Base-by-base conservation (phyloP, 2,797 vertebrate genomes). In the Semotilus atromaculatus region DNA sequence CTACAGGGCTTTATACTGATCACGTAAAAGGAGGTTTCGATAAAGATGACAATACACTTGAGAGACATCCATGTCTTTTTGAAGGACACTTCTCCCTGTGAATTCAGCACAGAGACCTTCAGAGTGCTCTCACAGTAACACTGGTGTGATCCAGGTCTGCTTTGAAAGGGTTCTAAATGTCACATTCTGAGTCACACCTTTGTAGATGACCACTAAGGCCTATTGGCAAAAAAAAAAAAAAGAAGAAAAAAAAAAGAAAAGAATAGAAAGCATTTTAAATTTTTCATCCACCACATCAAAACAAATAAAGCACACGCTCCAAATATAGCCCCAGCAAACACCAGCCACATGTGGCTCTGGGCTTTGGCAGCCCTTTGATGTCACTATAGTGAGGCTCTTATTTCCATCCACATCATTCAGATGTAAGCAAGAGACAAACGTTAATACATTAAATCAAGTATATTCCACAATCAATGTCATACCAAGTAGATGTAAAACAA, bases 261-360 rank as follows among this genome's bases (percentile, higher is more conserved):
- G 86, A 91, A 90, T 85, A 89, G 90, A 93, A 92, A 88, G 89
- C 82, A 81, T 76, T 81, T 90, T 93, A 83, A 89, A 92, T 94
- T 92, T 94, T 94, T 95, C 89, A 95, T 94, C 90, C 86, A 38
- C 13, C 34, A 90, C 92, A 91, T 95, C 93, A 94, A 93, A 91
- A 88, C 75, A 94, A 89, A 91, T 88, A 88, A 77, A 68, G 71
- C 79, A 86, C 80, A 80, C 89, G 90, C 72, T 90, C 92, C 90
- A 93, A 91, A 94, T 92, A 94, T 93, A 93, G 92, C 88, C 29
- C 13, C 78, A 90, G 87, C 68, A 87, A 86, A 81, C 88, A 67
- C 68, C 11, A 79, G 84, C 78, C 89, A 68, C 51, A 89, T 80
- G 68, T 71, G 81, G 77, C 81, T 83, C 73, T 7, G 82, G 60